Evolutionary conservation across 1,140 invertebrate species (phyloP).

Genomic region (Drosophila repleta): DNA sequence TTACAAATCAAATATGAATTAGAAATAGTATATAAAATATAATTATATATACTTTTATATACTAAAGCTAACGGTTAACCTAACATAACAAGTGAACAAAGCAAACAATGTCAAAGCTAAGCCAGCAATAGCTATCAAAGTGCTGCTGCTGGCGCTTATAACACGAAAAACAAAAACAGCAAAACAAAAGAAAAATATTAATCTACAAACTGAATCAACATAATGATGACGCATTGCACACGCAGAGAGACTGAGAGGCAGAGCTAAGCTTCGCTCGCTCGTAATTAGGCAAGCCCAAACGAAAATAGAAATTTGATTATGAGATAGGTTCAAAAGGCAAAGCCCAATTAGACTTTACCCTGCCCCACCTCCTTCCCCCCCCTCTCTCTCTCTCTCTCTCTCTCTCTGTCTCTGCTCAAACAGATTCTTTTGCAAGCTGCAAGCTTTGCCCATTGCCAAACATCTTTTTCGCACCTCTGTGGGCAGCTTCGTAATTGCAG

Average conservation of each 20-base stretch:
- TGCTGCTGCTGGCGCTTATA: conserved; percentile 4
- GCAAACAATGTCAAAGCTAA: conserved; percentile 55
- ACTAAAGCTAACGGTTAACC: too few relatives aligned
- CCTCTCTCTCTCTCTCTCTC: not conserved
- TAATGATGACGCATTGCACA: conserved; percentile 66
- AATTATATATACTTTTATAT: not conserved
- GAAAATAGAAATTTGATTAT: conserved; percentile 72
- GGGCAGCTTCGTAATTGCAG: conserved; percentile 32
- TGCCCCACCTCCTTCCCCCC: not conserved
- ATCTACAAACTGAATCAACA: conserved; percentile 49
- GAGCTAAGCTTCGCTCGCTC: conserved; percentile 13
- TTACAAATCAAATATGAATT: too few relatives aligned
- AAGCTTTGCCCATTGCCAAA: conserved; percentile 30
- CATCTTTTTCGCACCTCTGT: conserved; percentile 42
- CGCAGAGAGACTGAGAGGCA: conserved; percentile 32
- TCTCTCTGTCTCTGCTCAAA: not conserved
- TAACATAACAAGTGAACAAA: not conserved
- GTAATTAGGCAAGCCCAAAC: conserved; percentile 22
- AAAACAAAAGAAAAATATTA: conserved; percentile 27
- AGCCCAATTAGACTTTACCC: too few relatives aligned
- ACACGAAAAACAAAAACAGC: conserved; percentile 20
- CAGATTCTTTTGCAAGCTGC: conserved; percentile 14
- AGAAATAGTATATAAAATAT: too few relatives aligned
- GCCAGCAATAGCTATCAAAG: conserved; percentile 37
- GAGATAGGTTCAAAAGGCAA: conserved; percentile 18